Evolutionary conservation across 2,888 invertebrate genomes (phyloP).

Genomic region (Volucella inanis): DNA sequence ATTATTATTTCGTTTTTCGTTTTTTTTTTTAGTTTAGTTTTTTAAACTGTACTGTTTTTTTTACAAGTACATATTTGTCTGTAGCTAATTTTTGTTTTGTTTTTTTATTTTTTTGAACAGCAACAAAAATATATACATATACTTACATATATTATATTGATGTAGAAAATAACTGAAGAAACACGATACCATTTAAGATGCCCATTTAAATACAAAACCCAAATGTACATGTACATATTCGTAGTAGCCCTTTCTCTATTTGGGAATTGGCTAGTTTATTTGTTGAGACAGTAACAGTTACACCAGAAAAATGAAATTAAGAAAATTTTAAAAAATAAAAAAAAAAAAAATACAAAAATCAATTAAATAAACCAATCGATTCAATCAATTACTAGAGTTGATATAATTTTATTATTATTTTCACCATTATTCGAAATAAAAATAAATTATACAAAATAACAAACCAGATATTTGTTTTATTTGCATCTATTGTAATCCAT

Average conservation of each 20-base stretch:
- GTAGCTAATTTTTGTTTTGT: conserved; percentile 56
- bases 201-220: conserved; percentile 12
- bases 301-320: neutral
- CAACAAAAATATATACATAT: conserved; percentile 11
- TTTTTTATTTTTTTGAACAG: conserved; percentile 29
- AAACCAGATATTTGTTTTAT: conserved; percentile 12
- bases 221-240: conserved; percentile 55
- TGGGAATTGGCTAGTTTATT: neutral
- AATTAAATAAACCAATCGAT: conserved; percentile 35
- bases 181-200: conserved; percentile 2
- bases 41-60: conserved; percentile 28
- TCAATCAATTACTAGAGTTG: conserved; percentile 44
- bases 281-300: conserved; percentile 9
- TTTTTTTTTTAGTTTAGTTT: conserved; percentile 34
- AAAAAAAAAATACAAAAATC: conserved; percentile 25
- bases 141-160: neutral
- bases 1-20: conserved; percentile 32
- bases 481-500: neutral
- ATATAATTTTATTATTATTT: conserved; percentile 64
- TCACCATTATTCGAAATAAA: conserved; percentile 62
- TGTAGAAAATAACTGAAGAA: conserved; percentile 12
- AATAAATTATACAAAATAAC: conserved; percentile 60
- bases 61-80: conserved; percentile 47
- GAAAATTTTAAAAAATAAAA: neutral
- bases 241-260: neutral